Evolutionary conservation across 2,797 vertebrate species (phyloP).

Genomic region (Xerus rutilus): DNA sequence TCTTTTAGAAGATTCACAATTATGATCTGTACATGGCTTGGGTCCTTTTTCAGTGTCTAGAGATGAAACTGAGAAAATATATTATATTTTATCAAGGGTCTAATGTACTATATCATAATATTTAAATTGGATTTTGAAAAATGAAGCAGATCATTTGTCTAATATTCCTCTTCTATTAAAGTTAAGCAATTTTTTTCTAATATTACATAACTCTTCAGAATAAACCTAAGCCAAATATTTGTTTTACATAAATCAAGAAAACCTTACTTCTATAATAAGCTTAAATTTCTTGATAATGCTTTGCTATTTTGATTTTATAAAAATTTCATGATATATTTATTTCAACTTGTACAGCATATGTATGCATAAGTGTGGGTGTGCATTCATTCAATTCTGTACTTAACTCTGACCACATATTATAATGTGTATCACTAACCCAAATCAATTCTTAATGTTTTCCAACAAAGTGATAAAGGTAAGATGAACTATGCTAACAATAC

Average conservation of each 20-base stretch:
- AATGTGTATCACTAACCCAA: neutral
- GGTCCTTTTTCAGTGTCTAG: constrained; percentile 73
- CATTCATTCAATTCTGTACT: neutral
- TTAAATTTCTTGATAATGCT: neutral
- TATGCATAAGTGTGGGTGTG: neutral
- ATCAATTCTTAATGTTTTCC: neutral
- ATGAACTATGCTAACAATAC: neutral
- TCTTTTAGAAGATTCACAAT: constrained; percentile 81
- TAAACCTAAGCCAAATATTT: neutral
- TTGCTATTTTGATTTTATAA: neutral
- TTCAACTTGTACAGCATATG: neutral
- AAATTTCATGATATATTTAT: neutral
- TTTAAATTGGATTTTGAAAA: constrained; percentile 48
- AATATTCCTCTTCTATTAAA: neutral
- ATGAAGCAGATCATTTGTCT: neutral
- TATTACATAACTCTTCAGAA: neutral
- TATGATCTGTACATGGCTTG: constrained; percentile 57
- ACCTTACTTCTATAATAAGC: neutral
- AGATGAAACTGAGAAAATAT: constrained; percentile 82
- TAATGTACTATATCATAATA: neutral
- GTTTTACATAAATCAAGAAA: neutral
- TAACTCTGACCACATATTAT: neutral
- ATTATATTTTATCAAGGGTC: constrained; percentile 71
- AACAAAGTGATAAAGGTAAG: neutral
- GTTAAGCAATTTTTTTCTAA: constrained; percentile 26